phyloP scores from a whole-genome alignment of 2,797 vertebrate genomes.

The Columba guinea region DNA sequence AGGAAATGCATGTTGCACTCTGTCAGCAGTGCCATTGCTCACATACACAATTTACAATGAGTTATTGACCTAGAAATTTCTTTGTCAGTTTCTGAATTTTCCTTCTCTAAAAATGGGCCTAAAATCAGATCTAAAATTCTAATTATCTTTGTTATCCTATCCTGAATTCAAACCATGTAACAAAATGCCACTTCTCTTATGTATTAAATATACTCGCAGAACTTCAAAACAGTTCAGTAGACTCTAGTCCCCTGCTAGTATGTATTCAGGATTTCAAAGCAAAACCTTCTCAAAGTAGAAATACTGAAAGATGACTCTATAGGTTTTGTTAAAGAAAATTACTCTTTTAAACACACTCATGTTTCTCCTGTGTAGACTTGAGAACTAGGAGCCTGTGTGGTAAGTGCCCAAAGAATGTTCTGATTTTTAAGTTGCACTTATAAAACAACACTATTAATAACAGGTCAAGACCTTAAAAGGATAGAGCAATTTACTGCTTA shows the following conservation, averaged over 20 bases:
- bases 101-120: not conserved
- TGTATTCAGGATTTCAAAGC: not conserved
- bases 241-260: not conserved
- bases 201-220: not conserved
- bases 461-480: not conserved
- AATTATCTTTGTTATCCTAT: not conserved
- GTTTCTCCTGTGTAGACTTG: not conserved
- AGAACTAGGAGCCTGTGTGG: not conserved
- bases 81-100: not conserved
- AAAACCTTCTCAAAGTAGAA: not conserved
- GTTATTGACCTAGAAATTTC: not conserved
- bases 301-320: not conserved
- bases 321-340: not conserved
- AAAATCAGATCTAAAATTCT: not conserved
- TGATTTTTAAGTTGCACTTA: not conserved
- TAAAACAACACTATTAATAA: not conserved
- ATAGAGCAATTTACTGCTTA: not conserved
- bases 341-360: not conserved
- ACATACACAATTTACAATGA: not conserved
- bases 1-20: not conserved
- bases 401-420: not conserved
- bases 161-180: not conserved
- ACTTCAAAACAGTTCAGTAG: not conserved
- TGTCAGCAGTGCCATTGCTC: not conserved
- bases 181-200: not conserved